These are phyloP conservation scores for Perca flavescens DNA, from an alignment of 2,113 vertebrate species.

Conservation along the genomic window DNA sequence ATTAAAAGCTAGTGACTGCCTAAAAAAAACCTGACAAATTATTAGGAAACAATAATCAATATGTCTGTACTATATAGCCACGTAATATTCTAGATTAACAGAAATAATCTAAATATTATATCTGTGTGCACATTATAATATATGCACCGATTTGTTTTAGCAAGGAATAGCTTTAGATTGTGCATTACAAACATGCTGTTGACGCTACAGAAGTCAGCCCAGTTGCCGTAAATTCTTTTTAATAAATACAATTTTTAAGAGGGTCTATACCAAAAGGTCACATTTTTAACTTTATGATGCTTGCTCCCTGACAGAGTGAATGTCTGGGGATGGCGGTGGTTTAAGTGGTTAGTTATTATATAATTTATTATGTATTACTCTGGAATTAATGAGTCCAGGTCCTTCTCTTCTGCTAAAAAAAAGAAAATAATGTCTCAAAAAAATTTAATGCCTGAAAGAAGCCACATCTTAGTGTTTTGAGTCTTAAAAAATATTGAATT, in stretches of 20 bases:
- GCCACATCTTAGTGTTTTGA: not conserved
- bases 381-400: not conserved
- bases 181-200: not conserved
- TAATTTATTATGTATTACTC: not conserved
- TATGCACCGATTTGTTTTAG: not conserved
- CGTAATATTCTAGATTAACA: not conserved
- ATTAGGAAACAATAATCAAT: not conserved
- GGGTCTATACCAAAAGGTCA: not conserved
- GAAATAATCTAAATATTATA: not conserved
- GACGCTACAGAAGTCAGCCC: not conserved
- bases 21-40: not conserved
- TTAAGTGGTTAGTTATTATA: not conserved
- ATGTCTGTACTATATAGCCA: no score
- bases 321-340: no score
- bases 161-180: not conserved
- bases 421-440: not conserved
- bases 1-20: constrained; percentile 6
- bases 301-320: not conserved
- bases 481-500: not conserved
- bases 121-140: not conserved
- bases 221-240: no score
- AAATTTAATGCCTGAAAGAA: not conserved
- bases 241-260: not conserved
- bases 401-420: no score
- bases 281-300: no score